Base-by-base conservation (phyloP, 2,797 vertebrate species). In the Rhynchotus rufescens region DNA sequence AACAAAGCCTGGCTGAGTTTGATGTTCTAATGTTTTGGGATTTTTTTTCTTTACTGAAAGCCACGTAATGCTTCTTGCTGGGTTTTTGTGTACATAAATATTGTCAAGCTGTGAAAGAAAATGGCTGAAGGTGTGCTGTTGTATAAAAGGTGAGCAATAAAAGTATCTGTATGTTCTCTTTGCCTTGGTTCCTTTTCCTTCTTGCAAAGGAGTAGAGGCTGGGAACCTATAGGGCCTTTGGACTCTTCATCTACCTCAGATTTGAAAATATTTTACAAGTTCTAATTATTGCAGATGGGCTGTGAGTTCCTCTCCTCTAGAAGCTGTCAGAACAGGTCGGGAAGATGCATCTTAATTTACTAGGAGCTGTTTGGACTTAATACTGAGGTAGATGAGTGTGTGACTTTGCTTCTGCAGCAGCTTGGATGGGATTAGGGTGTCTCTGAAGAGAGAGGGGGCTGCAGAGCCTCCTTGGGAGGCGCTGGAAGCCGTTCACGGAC, bases 131-230 rank as follows among this genome's bases (percentile, higher is more conserved):
- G 98, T 98, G 95, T 98, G 98, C 96, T 98, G 97, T 97, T 98
- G 98, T 98, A 97, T 97, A 98, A 97, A 98, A 98, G 98, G 97
- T 98, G 98, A 98, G 98, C 98, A 99, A 99, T 99, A 99, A 99
- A 97, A 98, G 95, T 97, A 96, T 92, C 94, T 96, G 94, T 97
- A 96, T 89, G 95, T 97, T 97, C 96, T 89, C n/a, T 93, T 96
- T 86, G 90, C 88, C 92, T 90, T 90, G 59, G 69, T 96, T 96
- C 96, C 67, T 89, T 97, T 96, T 95, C 80, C 56, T 89, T 65
- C 23, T 68, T 85, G 82, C 47, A 62, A 47, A 40, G 49, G 47
- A 52, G 12, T 72, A 44, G 88, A 69, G 82, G 34, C 10, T 86
- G 87, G 28, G 45, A 84, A 25, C 36, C 79, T 8, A 4, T 25